A percentile compares a stretch with the other conserved stretches of the same genome.
Evolutionary conservation across 2,797 vertebrate species (phyloP).

Genomic region (Phoeniculus purpureus): DNA sequence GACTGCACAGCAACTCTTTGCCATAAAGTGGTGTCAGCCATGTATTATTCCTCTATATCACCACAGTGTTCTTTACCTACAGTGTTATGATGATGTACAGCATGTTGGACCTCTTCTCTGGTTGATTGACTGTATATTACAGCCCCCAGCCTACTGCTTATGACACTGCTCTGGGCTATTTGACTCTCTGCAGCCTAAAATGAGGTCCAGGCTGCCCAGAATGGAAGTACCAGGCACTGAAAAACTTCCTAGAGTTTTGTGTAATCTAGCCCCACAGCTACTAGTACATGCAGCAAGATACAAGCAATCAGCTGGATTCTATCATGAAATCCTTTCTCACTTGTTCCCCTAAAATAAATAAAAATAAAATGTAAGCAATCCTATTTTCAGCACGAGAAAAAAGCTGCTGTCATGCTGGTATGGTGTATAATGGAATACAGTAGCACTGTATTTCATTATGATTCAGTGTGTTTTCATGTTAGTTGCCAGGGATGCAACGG

Average conservation of each 20-base stretch:
- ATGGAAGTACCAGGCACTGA: not conserved
- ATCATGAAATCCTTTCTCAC: conserved; percentile 36
- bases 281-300: conserved; percentile 12
- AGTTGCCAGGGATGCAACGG: conserved; percentile 54
- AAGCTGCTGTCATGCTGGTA: conserved; percentile 29
- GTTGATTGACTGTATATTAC: not conserved
- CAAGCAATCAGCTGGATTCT: conserved; percentile 22
- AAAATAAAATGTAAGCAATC: conserved; percentile 43
- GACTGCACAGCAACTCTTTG: not conserved
- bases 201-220: conserved; percentile 4
- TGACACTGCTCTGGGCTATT: not conserved
- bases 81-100: not conserved
- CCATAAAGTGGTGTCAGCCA: not conserved
- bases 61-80: not conserved
- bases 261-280: conserved; percentile 12
- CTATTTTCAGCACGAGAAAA: conserved; percentile 39
- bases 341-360: conserved; percentile 65
- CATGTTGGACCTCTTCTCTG: not conserved
- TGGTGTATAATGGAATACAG: conserved; percentile 13
- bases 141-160: not conserved
- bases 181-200: conserved; percentile 36
- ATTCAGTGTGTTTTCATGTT: conserved; percentile 61
- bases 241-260: not conserved
- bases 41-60: not conserved
- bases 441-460: conserved; percentile 44